These are phyloP conservation scores for Palythoa heliodiscus DNA, from an alignment of 92 coral and sea anemone species.

Conservation along the genomic window DNA sequence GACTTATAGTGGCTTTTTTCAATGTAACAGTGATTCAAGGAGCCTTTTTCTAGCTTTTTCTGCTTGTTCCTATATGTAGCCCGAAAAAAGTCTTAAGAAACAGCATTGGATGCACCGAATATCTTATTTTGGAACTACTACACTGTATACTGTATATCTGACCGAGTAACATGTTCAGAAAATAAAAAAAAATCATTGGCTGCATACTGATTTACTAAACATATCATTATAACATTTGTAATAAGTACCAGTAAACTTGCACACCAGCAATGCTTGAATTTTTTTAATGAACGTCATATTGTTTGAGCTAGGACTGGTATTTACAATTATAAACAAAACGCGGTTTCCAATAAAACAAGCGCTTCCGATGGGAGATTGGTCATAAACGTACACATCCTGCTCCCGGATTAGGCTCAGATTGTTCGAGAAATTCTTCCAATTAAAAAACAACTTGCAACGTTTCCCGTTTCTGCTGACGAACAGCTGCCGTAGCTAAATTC, in stretches of 20 bases:
- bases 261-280: slow-evolving; percentile 73
- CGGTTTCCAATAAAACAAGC: slow-evolving; percentile 84
- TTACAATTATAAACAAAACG: slow-evolving; percentile 97
- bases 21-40: too few relatives aligned
- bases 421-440: slow-evolving; percentile 39
- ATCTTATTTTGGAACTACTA: too few relatives aligned
- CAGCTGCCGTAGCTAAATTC: slow-evolving; percentile 13
- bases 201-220: too few relatives aligned
- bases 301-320: slow-evolving; percentile 97
- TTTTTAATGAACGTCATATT: slow-evolving; percentile 95
- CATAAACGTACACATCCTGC: slow-evolving; percentile 48
- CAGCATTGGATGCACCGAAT: too few relatives aligned
- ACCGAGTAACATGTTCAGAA: too few relatives aligned
- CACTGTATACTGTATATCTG: too few relatives aligned
- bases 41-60: too few relatives aligned
- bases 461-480: slow-evolving; percentile 5
- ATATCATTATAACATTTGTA: too few relatives aligned
- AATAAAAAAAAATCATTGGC: too few relatives aligned
- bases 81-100: too few relatives aligned
- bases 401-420: slow-evolving; percentile 28
- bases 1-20: too few relatives aligned
- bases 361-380: slow-evolving; percentile 66
- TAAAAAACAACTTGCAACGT: slow-evolving; percentile 26
- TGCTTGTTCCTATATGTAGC: too few relatives aligned
- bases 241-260: background rate